phyloP scores from a whole-genome alignment of 2,797 vertebrate genomes.

The Synaphobranchus kaupii region DNA sequence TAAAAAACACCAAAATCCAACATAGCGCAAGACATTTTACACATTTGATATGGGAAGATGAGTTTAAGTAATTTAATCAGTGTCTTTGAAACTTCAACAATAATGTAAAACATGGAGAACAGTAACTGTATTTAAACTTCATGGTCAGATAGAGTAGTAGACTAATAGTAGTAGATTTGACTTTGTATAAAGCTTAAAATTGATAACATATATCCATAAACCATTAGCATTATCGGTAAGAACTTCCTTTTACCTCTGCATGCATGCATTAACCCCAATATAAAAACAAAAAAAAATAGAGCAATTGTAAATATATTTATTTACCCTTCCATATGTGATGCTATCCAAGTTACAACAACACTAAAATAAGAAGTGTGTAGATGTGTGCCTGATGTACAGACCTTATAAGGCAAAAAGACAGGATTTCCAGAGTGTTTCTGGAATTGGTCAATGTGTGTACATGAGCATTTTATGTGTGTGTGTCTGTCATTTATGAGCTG shows the following conservation, averaged over 20 bases:
- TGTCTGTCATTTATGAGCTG: background rate
- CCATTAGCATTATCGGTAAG: background rate
- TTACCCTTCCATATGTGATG: background rate
- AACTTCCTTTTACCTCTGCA: background rate
- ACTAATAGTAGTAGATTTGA: background rate
- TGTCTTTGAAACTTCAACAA: background rate
- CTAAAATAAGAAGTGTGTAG: background rate
- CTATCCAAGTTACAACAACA: background rate
- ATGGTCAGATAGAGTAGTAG: background rate
- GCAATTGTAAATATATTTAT: background rate
- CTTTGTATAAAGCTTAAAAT: background rate
- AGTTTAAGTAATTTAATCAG: background rate
- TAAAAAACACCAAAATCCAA: too few species aligned
- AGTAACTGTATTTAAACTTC: background rate
- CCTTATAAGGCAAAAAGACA: background rate
- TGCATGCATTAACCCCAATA: conserved; percentile 3
- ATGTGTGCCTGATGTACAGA: background rate
- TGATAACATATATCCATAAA: background rate
- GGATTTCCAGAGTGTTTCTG: background rate
- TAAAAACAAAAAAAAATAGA: background rate
- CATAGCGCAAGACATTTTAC: background rate
- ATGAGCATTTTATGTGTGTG: background rate
- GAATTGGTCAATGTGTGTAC: background rate
- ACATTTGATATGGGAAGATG: background rate
- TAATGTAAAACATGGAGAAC: background rate